phyloP scores from a whole-genome alignment of 2,888 invertebrate genomes.

The Napeogenes inachia region DNA sequence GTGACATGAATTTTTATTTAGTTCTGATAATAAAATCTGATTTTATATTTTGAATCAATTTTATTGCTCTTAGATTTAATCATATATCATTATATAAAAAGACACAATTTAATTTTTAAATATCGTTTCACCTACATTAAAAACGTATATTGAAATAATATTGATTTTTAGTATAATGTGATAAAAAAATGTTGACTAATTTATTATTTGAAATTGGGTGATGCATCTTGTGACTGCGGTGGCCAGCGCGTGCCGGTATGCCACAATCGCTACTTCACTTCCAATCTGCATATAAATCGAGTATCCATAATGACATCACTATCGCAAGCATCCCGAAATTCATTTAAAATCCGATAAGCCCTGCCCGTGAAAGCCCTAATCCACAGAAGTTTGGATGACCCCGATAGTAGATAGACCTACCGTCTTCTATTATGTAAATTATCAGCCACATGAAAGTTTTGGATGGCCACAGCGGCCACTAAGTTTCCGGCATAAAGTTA shows the following conservation, averaged over 20 bases:
- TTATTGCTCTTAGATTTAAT: no score
- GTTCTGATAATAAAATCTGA: no score
- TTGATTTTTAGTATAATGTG: constrained; percentile 12
- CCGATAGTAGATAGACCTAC: constrained; percentile 72
- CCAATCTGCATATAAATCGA: constrained; percentile 78
- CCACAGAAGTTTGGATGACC: constrained; percentile 74
- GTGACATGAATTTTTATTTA: no score
- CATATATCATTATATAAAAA: no score
- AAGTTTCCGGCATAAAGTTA: constrained; percentile 68
- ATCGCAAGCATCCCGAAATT: constrained; percentile 72
- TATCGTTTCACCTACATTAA: not conserved
- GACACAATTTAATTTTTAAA: no score
- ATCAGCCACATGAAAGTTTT: constrained; percentile 71
- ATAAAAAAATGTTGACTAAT: constrained; percentile 20
- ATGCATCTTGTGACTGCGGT: constrained; percentile 35
- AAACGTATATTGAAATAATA: not conserved
- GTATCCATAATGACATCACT: constrained; percentile 74
- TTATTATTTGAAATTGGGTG: constrained; percentile 27
- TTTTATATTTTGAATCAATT: no score
- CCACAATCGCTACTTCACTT: constrained; percentile 54
- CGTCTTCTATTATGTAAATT: constrained; percentile 77
- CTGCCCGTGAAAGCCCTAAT: constrained; percentile 71
- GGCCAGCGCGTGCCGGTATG: constrained; percentile 49
- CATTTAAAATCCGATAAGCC: constrained; percentile 75
- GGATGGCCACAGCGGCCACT: constrained; percentile 61